Evolutionary conservation across 2,113 vertebrate species (phyloP).

Genomic region (Aplodontia rufa): DNA sequence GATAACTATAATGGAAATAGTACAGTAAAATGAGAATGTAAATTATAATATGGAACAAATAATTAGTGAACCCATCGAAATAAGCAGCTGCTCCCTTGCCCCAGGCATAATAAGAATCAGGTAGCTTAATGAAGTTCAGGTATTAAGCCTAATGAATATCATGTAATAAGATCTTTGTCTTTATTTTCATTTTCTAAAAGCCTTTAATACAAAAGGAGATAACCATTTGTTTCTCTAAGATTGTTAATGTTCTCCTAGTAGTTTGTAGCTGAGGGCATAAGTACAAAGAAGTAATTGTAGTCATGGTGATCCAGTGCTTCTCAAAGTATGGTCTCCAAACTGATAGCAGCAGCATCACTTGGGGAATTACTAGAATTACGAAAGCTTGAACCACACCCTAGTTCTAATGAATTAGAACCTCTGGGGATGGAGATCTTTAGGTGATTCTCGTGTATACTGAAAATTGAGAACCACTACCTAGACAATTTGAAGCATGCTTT

Average conservation of each 20-base stretch:
- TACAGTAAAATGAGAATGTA: background rate
- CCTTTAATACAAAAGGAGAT: background rate
- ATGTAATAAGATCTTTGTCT: background rate
- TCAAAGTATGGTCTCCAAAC: background rate
- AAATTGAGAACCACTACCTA: background rate
- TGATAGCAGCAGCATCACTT: background rate
- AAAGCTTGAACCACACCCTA: no score
- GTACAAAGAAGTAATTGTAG: background rate
- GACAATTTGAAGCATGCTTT: background rate
- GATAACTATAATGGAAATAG: background rate
- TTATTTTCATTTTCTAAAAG: background rate
- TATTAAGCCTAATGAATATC: background rate
- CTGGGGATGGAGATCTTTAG: background rate
- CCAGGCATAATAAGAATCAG: background rate
- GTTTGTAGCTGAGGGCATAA: background rate
- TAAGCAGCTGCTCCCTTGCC: background rate
- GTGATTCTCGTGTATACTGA: background rate
- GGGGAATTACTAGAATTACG: background rate
- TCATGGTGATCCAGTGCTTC: background rate
- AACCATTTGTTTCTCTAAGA: background rate
- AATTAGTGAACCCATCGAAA: background rate
- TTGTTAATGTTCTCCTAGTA: background rate
- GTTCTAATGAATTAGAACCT: background rate
- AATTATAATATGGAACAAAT: background rate
- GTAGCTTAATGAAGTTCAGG: constrained; percentile 21